Base-by-base conservation (phyloP, 2,113 vertebrate species). In the Syngnathoides biaculeatus region DNA sequence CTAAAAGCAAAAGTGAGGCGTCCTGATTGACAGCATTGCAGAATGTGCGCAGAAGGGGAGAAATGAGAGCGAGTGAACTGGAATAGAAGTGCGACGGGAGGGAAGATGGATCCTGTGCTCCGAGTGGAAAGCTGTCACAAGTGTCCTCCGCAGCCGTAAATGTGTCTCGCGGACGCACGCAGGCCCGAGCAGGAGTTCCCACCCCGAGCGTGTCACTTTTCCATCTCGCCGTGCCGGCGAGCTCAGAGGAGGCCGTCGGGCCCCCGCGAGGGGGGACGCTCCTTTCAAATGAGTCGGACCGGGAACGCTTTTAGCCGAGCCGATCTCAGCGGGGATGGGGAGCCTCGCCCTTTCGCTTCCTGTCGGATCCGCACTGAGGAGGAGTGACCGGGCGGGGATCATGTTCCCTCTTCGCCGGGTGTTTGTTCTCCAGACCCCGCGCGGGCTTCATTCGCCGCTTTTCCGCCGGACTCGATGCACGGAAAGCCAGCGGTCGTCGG, bases 91-190 rank as follows among this genome's bases (percentile, higher is more conserved):
- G 83, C 82, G 71, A 67, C 74, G 71, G 30, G 83, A 74, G 81
- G 61, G 80, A 86, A 84, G 87, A 89, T 88, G 86, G 83, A 89
- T 86, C 77, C 69, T 88, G 79, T 81, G 77, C 84, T 85, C 83
- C 87, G 83, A 78, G 85, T 85, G 85, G 86, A 86, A 83, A 87
- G 87, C 85, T 89, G 88, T 89, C 87, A 89, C 78, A 84, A 86
- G 84, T 86, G 85, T 84, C 87, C 84, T 86, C 86, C 65, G 83
- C 86, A 88, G 82, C 88, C 86, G 86, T 85, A 88, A 86, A 89
- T 86, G 68, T 84, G 83, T 86, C 84, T 82, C 87, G 80, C 79
- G 77, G 74, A 84, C 84, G 72, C 79, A 75, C 81, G 67, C 80
- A 79, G 80, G 81, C 83, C 84, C 79, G 86, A 77, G 80, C 84